phyloP scores from a whole-genome alignment of 2,888 invertebrate species.

The Lacanobia oleracea region DNA sequence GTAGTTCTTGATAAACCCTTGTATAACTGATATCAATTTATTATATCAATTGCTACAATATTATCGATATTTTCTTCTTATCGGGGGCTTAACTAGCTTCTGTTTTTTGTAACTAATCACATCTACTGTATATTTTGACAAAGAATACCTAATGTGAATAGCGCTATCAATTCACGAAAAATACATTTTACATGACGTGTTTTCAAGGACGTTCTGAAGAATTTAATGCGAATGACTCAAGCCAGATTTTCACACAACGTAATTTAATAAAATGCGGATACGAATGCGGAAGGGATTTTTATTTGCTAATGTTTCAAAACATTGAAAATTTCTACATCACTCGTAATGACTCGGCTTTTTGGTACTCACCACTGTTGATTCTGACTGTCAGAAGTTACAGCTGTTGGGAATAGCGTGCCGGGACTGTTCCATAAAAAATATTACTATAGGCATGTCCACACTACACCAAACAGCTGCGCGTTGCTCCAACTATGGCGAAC shows the following conservation, averaged over 20 bases:
- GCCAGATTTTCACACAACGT: not conserved
- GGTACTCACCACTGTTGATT: too few relatives aligned
- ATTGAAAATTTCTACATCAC: not conserved
- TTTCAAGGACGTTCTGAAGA: not conserved
- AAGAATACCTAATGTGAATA: not conserved
- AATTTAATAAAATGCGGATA: conserved; percentile 7
- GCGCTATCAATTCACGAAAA: not conserved
- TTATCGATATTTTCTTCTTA: conserved; percentile 15
- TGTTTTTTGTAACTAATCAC: not conserved
- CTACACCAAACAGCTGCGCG: conserved; percentile 52
- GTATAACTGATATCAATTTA: conserved; percentile 13
- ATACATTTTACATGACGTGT: not conserved
- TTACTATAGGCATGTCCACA: conserved; percentile 66
- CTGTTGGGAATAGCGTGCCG: too few relatives aligned
- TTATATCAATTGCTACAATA: not conserved
- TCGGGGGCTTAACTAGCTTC: conserved; percentile 1
- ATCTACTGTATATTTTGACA: not conserved
- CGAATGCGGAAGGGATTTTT: not conserved
- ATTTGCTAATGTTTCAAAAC: not conserved
- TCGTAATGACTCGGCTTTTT: too few relatives aligned
- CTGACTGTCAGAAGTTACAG: too few relatives aligned
- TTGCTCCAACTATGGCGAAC: conserved; percentile 80
- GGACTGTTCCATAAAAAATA: too few relatives aligned
- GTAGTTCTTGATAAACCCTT: conserved; percentile 8
- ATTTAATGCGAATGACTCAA: not conserved